Base-by-base conservation (phyloP, 2,113 vertebrate genomes). In the Lampris incognitus region DNA sequence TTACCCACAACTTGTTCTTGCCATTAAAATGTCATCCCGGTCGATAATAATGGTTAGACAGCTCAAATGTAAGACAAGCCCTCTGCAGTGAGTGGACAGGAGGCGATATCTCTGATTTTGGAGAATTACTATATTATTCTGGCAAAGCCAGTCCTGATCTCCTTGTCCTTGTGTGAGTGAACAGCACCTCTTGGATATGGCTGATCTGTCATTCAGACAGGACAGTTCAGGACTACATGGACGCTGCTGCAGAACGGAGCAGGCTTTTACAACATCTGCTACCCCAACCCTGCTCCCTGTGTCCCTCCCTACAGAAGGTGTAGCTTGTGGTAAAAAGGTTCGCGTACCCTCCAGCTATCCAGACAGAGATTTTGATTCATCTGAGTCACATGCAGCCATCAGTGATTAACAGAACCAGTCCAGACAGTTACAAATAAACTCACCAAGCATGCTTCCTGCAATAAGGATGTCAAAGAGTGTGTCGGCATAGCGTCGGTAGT, bases 401-500 rank as follows among this genome's bases (percentile, higher is more conserved):
- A 54, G 3, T 54, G 51, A 54, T 11, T 6, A 10, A 54, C 51
- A 4, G 7, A n/a, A n/a, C 51, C 44, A 46, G 24, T 24, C 24
- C 44, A 46, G 13, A 9, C 24, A 40, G 58, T 13, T 37, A 36
- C 24, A 24, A 6, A 13, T 5, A 50, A 42, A 77, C 72, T 94
- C 92, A 98, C 96, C 97, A 56, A 98, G 95, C 97, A 98, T 98
- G 91, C 97, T 97, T 84, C 97, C 96, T 60, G 97, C 95, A 83
- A 98, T 95, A 91, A 98, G 95, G 91, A 97, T 96, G 84, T 98
- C 97, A 69, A 98, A 98, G 66, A 97, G 94, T 0, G 96, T 97
- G 90, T 98, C 96, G 1, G 96, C 96, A 96, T 98, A 97, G 87
- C 96, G 96, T 62, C 96, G 96, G 85, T 97, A 98, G 93, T 98